These are phyloP conservation scores for Formicarius rufipectus DNA, from an alignment of 2,113 vertebrate species.

Conservation along the genomic window DNA sequence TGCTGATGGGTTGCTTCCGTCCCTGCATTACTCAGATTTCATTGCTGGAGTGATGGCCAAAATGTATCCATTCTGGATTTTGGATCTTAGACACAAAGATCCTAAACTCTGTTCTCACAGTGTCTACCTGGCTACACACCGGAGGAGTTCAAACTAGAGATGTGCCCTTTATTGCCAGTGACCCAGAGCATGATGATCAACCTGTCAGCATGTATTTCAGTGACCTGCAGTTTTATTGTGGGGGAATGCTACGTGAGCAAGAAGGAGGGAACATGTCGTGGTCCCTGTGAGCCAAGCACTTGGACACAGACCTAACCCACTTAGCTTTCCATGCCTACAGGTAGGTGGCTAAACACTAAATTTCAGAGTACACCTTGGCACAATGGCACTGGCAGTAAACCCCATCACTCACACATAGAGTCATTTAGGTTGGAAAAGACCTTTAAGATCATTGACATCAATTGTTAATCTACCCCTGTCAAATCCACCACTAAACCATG, in stretches of 20 bases:
- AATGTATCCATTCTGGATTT: background rate
- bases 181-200: background rate
- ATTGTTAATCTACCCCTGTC: background rate
- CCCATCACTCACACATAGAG: fast-evolving
- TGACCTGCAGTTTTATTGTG: background rate
- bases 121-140: background rate
- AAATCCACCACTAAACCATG: background rate
- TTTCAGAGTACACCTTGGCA: background rate
- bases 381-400: background rate
- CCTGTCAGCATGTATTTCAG: background rate
- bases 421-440: background rate
- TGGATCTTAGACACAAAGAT: background rate
- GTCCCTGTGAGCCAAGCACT: background rate
- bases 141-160: background rate
- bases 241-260: background rate
- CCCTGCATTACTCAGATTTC: background rate
- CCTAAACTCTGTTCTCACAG: background rate
- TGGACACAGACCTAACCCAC: background rate
- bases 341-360: background rate
- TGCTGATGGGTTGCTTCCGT: background rate
- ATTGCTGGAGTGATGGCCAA: background rate
- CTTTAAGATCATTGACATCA: background rate
- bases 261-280: background rate
- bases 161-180: background rate
- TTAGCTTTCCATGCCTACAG: background rate